A percentile compares a stretch with the other conserved stretches of the same genome.
phyloP scores from a whole-genome alignment of 2,888 invertebrate genomes.

The Heterodera filipjevi region DNA sequence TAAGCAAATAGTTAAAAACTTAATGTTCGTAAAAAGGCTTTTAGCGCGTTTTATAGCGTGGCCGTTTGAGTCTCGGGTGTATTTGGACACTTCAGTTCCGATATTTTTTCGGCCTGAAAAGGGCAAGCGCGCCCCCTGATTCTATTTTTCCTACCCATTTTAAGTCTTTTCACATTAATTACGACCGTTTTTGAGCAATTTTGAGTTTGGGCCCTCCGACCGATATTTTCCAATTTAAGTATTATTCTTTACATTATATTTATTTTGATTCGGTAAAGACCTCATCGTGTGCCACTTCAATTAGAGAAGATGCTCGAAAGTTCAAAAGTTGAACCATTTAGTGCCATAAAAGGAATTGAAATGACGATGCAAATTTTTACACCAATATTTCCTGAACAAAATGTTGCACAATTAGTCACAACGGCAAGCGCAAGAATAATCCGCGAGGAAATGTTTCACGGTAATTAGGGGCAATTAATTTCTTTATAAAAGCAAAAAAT shows the following conservation, averaged over 20 bases:
- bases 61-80: too few species aligned
- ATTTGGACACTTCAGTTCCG: too few species aligned
- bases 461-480: neutral
- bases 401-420: neutral
- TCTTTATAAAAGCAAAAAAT: neutral
- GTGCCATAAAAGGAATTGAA: neutral
- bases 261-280: neutral
- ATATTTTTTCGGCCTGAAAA: too few species aligned
- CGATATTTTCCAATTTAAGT: too few species aligned
- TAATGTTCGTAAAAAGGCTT: too few species aligned
- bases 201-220: too few species aligned
- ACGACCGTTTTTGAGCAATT: too few species aligned
- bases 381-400: neutral
- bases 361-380: neutral
- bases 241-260: neutral
- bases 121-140: too few species aligned
- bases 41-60: too few species aligned
- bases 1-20: too few species aligned
- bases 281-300: neutral
- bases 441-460: neutral
- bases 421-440: neutral
- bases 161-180: too few species aligned
- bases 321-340: neutral
- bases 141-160: too few species aligned
- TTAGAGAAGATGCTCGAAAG: neutral